Percentiles rank a stretch among this genome's conserved stretches.
These are phyloP conservation scores for Phaethornis superciliosus DNA, from an alignment of 2,113 vertebrate genomes.

Conservation along the genomic window DNA sequence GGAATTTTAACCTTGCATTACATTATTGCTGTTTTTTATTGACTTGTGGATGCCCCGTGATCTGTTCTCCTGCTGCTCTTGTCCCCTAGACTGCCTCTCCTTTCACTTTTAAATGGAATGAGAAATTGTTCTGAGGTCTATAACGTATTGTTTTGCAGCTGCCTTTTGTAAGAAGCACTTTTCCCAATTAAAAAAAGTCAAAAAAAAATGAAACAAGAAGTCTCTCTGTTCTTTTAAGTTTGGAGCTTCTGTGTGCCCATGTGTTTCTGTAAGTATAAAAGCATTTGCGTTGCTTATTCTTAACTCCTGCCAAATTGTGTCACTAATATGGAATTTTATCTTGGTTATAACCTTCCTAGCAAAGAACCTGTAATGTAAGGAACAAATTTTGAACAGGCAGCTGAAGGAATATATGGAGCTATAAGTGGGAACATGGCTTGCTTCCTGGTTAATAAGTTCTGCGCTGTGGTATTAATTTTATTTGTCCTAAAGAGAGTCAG, in stretches of 20 bases:
- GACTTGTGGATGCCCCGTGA: slow-evolving; percentile 70
- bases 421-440: rapidly evolving
- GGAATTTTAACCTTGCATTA: slow-evolving; percentile 73
- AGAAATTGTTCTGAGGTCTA: slow-evolving; percentile 79
- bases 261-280: not conserved
- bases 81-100: slow-evolving; percentile 67
- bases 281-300: not conserved
- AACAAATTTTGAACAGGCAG: not conserved
- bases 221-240: slow-evolving; percentile 7
- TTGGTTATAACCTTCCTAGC: not conserved
- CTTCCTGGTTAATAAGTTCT: not conserved
- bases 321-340: not conserved
- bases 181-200: slow-evolving; percentile 80
- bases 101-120: slow-evolving; percentile 77
- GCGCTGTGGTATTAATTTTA: not conserved
- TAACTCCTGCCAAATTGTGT: not conserved
- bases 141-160: slow-evolving; percentile 82
- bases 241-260: not conserved
- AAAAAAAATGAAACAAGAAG: slow-evolving; percentile 26
- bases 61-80: slow-evolving; percentile 70
- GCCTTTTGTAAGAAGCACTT: slow-evolving; percentile 87
- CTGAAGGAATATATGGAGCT: not conserved
- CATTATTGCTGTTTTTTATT: slow-evolving; percentile 71
- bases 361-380: not conserved
- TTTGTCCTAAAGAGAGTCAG: not conserved